Conservation (phyloP, 1,140 invertebrate species). For the Drosophila lini region DNA sequence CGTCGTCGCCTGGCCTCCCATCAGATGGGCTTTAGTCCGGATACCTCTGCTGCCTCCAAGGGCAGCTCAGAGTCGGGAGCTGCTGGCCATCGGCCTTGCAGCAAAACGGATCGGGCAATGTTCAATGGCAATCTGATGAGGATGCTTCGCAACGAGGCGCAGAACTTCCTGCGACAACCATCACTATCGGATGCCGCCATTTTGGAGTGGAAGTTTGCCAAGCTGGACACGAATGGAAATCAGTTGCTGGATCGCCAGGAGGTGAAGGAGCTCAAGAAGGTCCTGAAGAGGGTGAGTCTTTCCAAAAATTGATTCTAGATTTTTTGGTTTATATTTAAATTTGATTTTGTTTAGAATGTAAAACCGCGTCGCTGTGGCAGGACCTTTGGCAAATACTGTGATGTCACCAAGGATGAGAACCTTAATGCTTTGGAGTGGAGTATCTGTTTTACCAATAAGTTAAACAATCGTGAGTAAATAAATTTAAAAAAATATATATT, state of each 20-base stretch:
- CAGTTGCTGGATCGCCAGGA: conserved; percentile 90
- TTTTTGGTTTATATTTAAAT: background rate
- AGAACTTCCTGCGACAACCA: conserved; percentile 73
- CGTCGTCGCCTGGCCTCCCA: conserved; percentile 77
- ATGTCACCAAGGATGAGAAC: conserved; percentile 90
- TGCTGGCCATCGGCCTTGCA: conserved; percentile 86
- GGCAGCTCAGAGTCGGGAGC: conserved; percentile 45
- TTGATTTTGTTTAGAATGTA: conserved; percentile 86
- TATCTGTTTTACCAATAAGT: conserved; percentile 90
- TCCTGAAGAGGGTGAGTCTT: conserved; percentile 90
- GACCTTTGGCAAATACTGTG: conserved; percentile 94
- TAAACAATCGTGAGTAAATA: conserved; percentile 85
- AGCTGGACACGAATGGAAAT: conserved; percentile 92
- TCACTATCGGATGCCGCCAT: conserved; percentile 85
- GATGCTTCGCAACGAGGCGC: conserved; percentile 92
- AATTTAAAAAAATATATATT: background rate
- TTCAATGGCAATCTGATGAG: conserved; percentile 93
- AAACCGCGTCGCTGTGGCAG: conserved; percentile 94
- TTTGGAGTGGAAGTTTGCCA: conserved; percentile 94
- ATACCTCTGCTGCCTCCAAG: conserved; percentile 27
- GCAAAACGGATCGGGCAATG: conserved; percentile 88
- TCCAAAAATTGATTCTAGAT: background rate
- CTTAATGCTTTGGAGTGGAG: conserved; percentile 93
- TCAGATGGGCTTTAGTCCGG: conserved; percentile 44
- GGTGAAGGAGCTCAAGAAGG: conserved; percentile 90